Evolutionary conservation across 2,113 vertebrate genomes (phyloP).

Genomic region (Pterocles gutturalis): DNA sequence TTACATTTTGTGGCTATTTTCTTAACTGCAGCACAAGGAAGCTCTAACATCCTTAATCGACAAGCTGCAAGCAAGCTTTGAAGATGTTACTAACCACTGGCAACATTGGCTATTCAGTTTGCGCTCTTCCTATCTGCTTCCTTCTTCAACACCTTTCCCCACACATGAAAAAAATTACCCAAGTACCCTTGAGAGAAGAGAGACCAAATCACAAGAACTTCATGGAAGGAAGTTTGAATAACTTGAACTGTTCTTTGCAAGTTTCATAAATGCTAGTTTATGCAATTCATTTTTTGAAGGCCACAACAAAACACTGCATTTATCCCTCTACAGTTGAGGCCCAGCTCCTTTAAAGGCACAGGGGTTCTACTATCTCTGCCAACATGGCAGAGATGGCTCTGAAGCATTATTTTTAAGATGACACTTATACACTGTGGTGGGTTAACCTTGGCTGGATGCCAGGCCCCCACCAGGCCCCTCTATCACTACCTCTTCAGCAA

Average conservation of each 20-base stretch:
- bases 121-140: not conserved
- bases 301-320: not conserved
- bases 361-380: not conserved
- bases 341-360: not conserved
- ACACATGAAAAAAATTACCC: not conserved
- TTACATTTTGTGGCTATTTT: not conserved
- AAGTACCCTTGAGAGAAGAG: not conserved
- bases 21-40: not conserved
- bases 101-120: not conserved
- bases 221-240: not conserved
- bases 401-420: not conserved
- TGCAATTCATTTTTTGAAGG: not conserved
- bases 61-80: not conserved
- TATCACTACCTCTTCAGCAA: too few relatives aligned
- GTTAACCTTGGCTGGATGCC: too few relatives aligned
- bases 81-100: not conserved
- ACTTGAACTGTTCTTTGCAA: not conserved
- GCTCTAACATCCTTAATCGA: not conserved
- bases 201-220: not conserved
- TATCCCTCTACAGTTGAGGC: not conserved
- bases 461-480: too few relatives aligned
- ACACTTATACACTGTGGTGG: too few relatives aligned
- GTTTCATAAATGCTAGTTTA: not conserved
- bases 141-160: not conserved
- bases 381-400: not conserved